These are phyloP conservation scores for Omphaloscelis lunosa DNA, from an alignment of 2,888 invertebrate species.

Conservation along the genomic window DNA sequence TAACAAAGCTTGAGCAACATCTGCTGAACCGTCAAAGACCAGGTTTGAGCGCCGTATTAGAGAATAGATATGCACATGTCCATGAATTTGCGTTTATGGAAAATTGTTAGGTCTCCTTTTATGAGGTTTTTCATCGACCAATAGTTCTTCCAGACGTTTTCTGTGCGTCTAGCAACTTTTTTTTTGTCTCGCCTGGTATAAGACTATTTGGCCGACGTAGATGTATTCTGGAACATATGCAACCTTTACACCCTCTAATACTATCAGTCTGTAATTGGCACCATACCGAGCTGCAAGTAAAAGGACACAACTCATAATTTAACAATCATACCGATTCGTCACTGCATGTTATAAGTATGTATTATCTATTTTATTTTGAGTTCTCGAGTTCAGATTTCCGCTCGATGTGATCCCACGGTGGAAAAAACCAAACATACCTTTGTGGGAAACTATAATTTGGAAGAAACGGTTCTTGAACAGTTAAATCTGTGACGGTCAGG, in stretches of 20 bases:
- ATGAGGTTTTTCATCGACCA: not conserved
- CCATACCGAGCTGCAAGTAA: not conserved
- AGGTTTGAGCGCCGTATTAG: too few species aligned
- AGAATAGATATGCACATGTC: too few species aligned
- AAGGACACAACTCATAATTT: not conserved
- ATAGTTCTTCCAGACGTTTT: not conserved
- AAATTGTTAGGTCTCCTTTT: not conserved
- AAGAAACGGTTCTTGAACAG: not conserved
- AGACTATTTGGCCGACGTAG: not conserved
- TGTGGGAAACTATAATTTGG: too few species aligned
- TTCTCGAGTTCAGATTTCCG: too few species aligned
- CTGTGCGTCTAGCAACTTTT: not conserved
- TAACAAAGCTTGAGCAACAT: too few species aligned
- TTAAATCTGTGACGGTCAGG: not conserved
- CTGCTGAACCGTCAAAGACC: too few species aligned
- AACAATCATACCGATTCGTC: not conserved
- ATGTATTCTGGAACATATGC: not conserved
- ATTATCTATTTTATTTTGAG: too few species aligned
- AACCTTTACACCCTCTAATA: not conserved
- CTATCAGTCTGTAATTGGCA: not conserved
- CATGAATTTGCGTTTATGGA: not conserved
- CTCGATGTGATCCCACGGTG: not conserved
- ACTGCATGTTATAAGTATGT: not conserved
- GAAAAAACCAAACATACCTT: too few species aligned
- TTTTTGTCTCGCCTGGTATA: not conserved